Percentiles rank a stretch among this genome's conserved stretches.
Evolutionary conservation across 2,113 vertebrate species (phyloP).

Genomic region (Aramus guarauna): DNA sequence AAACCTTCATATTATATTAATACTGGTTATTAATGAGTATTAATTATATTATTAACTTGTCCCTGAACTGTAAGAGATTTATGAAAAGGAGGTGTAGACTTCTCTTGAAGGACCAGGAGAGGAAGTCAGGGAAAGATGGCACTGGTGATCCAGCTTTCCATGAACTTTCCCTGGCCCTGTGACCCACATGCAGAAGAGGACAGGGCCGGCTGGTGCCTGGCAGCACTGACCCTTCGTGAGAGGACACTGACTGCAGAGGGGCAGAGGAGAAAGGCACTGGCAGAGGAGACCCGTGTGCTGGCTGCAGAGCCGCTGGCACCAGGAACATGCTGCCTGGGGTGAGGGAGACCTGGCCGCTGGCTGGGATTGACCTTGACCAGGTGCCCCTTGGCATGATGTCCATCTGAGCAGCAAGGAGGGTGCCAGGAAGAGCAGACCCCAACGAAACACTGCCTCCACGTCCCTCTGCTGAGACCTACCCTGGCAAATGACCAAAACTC

Average conservation of each 20-base stretch:
- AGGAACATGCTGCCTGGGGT: not conserved
- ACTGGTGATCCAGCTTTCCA: not conserved
- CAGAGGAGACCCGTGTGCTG: not conserved
- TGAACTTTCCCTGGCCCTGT: not conserved
- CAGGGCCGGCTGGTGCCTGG: not conserved
- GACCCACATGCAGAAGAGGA: not conserved
- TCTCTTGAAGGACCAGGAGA: not conserved
- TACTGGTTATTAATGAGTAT: not conserved
- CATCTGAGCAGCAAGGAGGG: not conserved
- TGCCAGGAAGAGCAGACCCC: not conserved
- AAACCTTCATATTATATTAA: not conserved
- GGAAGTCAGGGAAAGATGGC: not conserved
- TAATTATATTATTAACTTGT: not conserved
- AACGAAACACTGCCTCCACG: not conserved
- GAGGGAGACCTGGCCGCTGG: not conserved
- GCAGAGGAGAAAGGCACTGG: not conserved
- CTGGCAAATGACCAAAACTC: not conserved
- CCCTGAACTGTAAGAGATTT: not conserved
- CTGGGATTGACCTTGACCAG: not conserved
- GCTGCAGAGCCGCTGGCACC: not conserved
- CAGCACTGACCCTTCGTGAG: not conserved
- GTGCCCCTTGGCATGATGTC: not conserved
- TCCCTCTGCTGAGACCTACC: not conserved
- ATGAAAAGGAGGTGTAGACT: not conserved
- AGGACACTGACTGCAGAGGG: not conserved